Conservation (phyloP, 2,113 vertebrate species). For the Trematomus loennbergii region DNA sequence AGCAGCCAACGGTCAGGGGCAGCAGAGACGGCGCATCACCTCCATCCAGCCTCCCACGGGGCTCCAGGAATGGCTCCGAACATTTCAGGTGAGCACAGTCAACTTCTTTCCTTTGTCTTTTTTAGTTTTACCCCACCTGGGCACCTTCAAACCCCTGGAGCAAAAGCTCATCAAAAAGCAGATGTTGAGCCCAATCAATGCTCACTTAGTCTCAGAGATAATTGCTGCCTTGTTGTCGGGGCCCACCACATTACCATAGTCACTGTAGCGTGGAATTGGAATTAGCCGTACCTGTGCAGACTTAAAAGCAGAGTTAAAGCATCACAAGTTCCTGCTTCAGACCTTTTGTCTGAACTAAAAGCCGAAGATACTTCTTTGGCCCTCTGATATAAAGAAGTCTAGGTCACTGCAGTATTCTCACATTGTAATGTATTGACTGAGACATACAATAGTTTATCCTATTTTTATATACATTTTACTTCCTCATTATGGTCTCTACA, state of each 20-base stretch:
- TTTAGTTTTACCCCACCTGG: not conserved
- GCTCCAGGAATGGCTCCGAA: conserved; percentile 99
- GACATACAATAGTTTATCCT: not conserved
- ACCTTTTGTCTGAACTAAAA: conserved; percentile 25
- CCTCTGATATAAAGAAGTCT: not conserved
- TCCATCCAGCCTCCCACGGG: conserved; percentile 96
- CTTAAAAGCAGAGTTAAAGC: conserved; percentile 46
- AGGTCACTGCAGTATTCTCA: conserved; percentile 8
- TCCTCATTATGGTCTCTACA: not conserved
- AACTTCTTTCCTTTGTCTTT: not conserved
- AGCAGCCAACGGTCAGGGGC: conserved; percentile 97
- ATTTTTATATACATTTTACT: not conserved
- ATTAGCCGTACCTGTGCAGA: conserved; percentile 69
- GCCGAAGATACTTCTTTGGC: conserved; percentile 31
- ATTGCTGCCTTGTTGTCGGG: conserved; percentile 76
- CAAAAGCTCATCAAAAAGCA: conserved; percentile 71
- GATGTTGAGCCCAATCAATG: conserved; percentile 73
- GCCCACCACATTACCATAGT: conserved; percentile 68
- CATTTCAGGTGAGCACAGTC: conserved; percentile 92
- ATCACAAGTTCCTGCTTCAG: conserved; percentile 14
- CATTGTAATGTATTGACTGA: not conserved
- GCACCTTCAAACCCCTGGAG: conserved; percentile 27
- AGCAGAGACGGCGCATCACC: conserved; percentile 95
- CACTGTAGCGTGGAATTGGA: conserved; percentile 75
- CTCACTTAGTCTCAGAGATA: conserved; percentile 69